A percentile compares a stretch with the other conserved stretches of the same genome.
Conservation (phyloP, 2,113 vertebrate genomes). For the Symphodus melops region DNA sequence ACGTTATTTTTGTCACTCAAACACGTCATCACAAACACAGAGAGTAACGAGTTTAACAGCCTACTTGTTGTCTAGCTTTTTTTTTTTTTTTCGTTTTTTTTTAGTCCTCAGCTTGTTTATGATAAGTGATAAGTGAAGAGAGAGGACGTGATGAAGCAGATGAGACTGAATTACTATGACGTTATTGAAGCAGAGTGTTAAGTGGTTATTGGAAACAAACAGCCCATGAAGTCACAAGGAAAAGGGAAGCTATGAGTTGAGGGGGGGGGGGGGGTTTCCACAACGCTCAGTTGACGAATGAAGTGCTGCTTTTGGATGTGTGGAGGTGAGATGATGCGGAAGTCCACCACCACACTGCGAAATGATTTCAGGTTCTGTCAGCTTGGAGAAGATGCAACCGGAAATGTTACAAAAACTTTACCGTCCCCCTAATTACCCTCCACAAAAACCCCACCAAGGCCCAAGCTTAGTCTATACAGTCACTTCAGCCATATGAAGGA, state of each 20-base stretch:
- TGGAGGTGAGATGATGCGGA: slow-evolving; percentile 11
- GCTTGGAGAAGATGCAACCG: slow-evolving; percentile 7
- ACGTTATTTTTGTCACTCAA: slow-evolving; percentile 74
- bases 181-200: slow-evolving; percentile 46
- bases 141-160: slow-evolving; percentile 19
- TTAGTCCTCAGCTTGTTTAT: slow-evolving; percentile 47
- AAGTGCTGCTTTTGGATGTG: slow-evolving; percentile 15
- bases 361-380: slow-evolving; percentile 8
- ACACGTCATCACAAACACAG: slow-evolving; percentile 81
- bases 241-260: slow-evolving; percentile 29
- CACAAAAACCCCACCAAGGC: slow-evolving; percentile 13
- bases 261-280: slow-evolving; percentile 33
- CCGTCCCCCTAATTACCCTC: slow-evolving; percentile 15
- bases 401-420: slow-evolving; percentile 13
- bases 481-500: slow-evolving; percentile 32
- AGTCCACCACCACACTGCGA: slow-evolving; percentile 9
- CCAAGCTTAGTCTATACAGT: slow-evolving; percentile 52
- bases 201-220: slow-evolving; percentile 47
- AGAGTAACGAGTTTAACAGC: slow-evolving; percentile 72
- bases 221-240: slow-evolving; percentile 40
- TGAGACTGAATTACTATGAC: slow-evolving; percentile 38
- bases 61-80: slow-evolving; percentile 54
- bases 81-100: slow-evolving; percentile 43
- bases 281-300: not conserved
- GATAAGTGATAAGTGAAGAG: slow-evolving; percentile 33